Evolutionary conservation across 2,113 vertebrate genomes (phyloP).

Genomic region (Pristiophorus japonicus): DNA sequence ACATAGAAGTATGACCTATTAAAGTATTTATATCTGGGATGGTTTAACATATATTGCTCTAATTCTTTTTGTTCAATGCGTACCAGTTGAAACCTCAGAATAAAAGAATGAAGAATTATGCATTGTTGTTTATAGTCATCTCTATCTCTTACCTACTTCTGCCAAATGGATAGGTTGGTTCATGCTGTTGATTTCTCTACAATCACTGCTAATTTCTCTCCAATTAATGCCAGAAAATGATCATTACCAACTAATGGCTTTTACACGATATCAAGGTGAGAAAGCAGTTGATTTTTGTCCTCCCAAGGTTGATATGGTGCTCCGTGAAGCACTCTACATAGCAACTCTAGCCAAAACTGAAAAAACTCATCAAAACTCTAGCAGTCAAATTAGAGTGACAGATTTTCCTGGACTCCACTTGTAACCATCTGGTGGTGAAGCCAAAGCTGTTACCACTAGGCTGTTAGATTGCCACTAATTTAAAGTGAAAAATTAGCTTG

Average conservation of each 20-base stretch:
- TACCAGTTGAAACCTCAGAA: not conserved
- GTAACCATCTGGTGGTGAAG: not conserved
- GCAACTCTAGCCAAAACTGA: not conserved
- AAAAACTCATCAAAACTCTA: conserved; percentile 9
- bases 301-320: not conserved
- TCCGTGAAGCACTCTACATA: not conserved
- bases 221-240: not conserved
- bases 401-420: not conserved
- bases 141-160: not conserved
- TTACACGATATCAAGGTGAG: not conserved
- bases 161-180: not conserved
- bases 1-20: not conserved
- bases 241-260: not conserved
- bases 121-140: not conserved
- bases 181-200: not conserved
- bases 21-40: not conserved
- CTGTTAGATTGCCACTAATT: not conserved
- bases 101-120: not conserved
- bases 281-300: not conserved
- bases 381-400: not conserved
- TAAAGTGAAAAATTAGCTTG: not conserved
- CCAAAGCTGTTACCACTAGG: not conserved
- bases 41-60: not conserved
- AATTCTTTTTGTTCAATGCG: not conserved
- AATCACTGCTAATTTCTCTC: not conserved